Percentiles rank a stretch among this genome's conserved stretches.
Conservation (phyloP, 1,140 invertebrate species). For the Bombus waltoni region DNA sequence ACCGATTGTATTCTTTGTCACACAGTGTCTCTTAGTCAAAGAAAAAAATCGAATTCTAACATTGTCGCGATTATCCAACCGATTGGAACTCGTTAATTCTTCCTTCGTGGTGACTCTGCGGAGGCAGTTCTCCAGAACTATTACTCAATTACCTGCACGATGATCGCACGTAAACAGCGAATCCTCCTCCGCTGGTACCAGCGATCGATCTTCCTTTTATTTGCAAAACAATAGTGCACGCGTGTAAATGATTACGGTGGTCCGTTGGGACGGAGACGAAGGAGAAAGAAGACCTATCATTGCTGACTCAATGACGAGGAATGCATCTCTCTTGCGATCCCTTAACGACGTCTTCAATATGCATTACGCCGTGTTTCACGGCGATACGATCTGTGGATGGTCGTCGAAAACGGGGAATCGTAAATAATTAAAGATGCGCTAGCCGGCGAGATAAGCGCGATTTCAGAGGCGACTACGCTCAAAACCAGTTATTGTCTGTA, state of each 20-base stretch:
- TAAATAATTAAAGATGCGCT: slow-evolving; percentile 35
- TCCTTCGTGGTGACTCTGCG: not conserved
- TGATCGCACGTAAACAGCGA: slow-evolving; percentile 18
- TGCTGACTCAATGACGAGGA: slow-evolving; percentile 37
- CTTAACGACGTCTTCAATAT: slow-evolving; percentile 29
- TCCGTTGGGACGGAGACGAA: not conserved
- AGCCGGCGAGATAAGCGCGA: not conserved
- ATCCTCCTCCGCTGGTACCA: not conserved
- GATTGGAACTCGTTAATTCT: not conserved
- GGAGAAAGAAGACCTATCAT: not conserved
- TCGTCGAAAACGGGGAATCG: slow-evolving; percentile 36
- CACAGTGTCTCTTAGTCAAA: not conserved
- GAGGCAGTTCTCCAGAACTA: not conserved
- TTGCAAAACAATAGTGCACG: slow-evolving; percentile 38
- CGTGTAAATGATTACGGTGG: slow-evolving; percentile 31
- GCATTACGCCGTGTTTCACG: slow-evolving; percentile 11
- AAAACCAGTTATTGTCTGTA: not conserved
- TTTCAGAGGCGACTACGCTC: not conserved
- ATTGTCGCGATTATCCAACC: not conserved
- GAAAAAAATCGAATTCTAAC: not conserved
- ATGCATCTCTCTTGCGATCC: slow-evolving; percentile 23
- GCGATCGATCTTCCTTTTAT: slow-evolving; percentile 42
- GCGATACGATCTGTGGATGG: slow-evolving; percentile 12
- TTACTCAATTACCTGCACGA: slow-evolving; percentile 35
- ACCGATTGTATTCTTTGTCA: not conserved